Base-by-base conservation (phyloP, 1,140 invertebrate genomes). In the Temnothorax longispinosus region DNA sequence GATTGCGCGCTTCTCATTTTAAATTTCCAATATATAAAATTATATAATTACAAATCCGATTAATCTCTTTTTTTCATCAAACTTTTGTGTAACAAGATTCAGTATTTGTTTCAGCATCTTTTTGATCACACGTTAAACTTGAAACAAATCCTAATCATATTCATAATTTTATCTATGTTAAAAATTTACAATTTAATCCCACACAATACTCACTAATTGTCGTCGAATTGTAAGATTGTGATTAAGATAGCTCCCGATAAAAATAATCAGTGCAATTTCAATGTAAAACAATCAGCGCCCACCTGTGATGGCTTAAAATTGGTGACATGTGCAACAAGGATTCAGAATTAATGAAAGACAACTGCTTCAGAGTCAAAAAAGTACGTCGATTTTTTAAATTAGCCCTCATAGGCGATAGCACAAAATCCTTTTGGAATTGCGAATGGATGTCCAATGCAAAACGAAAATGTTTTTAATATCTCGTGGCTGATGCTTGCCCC, bases 131-230 rank as follows among this genome's bases (percentile, higher is more conserved):
- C 54, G 27, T 64, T 77, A 64, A 80, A 69, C 18, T 56, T 41
- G 64, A 71, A 44, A 71, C 50, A 69, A 52, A 78, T 50, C 18
- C 60, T 65, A 35, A 41, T 71, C 8, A 32, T 15, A 8, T 77
- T 32, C 3, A 44, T 80, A 67, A 80, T 81, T 71, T 32, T 74
- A 74, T 18, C 13, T 75, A 56, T 32, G n/a, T 35, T 21, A 60
- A 84, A 75, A 84, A 75, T 84, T 41, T 84, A 84, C 69, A 84
- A 84, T 84, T 84, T 74, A 74, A 50, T 1, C 4, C 15, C 35
- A 67, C 5, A n/a, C 27, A 35, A 78, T 54, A 2, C 32, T 38
- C 32, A 38, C 35, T 81, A 47, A 44, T 71, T 0, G 52, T 35
- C 18, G 50, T 8, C 15, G 67, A 47, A 27, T 5, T 62, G 15